These are phyloP conservation scores for Neoitamus cyanurus DNA, from an alignment of 2,888 invertebrate genomes.

Conservation along the genomic window DNA sequence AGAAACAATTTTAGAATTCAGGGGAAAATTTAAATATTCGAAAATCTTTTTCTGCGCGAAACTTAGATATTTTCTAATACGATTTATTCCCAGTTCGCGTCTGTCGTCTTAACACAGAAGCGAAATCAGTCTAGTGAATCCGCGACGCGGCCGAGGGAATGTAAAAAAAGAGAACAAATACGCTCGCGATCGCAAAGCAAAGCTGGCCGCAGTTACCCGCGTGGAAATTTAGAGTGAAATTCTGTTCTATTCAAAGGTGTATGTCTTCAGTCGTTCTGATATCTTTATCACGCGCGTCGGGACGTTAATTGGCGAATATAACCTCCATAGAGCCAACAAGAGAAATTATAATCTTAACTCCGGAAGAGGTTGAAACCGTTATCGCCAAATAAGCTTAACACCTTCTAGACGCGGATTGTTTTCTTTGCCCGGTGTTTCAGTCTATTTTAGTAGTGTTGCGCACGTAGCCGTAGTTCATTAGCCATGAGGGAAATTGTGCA, in stretches of 20 bases:
- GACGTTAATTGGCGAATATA: background rate
- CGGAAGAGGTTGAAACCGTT: background rate
- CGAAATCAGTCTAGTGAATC: background rate
- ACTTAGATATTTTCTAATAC: background rate
- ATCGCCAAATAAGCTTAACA: background rate
- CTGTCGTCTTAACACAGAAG: background rate
- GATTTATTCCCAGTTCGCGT: background rate
- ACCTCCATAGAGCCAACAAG: background rate
- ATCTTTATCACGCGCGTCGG: background rate
- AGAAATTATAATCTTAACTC: background rate
- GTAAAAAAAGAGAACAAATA: background rate
- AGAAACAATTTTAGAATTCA: background rate
- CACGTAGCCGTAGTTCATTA: background rate
- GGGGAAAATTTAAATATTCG: background rate
- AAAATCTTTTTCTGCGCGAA: background rate
- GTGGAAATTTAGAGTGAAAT: background rate
- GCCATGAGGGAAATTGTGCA: conserved; percentile 92
- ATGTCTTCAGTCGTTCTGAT: background rate
- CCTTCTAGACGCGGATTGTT: background rate
- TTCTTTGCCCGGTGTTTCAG: conserved; percentile 4
- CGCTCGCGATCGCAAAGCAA: conserved; percentile 14
- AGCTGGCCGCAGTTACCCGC: background rate
- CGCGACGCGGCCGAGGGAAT: background rate
- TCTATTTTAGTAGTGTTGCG: conserved; percentile 34
- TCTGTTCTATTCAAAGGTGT: background rate